Base-by-base conservation (phyloP, 2,888 invertebrate genomes). In the Tortricodes alternella region DNA sequence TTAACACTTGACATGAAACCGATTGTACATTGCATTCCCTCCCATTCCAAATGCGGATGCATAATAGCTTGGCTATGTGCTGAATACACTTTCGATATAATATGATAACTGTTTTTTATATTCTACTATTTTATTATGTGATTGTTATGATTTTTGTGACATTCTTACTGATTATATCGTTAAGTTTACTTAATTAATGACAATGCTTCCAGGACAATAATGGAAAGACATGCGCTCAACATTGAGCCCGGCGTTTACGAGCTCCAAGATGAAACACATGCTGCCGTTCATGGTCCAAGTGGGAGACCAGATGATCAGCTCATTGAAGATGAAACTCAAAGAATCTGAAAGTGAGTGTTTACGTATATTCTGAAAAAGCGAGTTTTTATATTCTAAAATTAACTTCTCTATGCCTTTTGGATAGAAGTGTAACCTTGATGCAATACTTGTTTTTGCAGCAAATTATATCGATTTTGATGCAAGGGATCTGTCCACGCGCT, bases 201-300 rank as follows among this genome's bases (percentile, higher is more conserved):
- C n/a, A 24, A 1, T 18, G 18, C 2, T 53, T 62, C 19, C 41
- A 83, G 84, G 80, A 21, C 71, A 82, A 51, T 78, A 78, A 65
- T 82, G 83, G 83, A 79, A 78, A 37, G 81, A 79, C 27, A 84
- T 85, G 83, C 70, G 83, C 0, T 75, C 83, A 1, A 80, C 79
- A 0, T 51, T 84, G 27, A 90, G 86, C 60, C 91, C 91, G 0
- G 82, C 85, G 0, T 91, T 91, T 60, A 91, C 91, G 2, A 82
- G 89, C 24, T 85, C 87, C 23, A 91, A 91, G 68, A 91, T 92
- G 62, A 78, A 84, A 3, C 58, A 67, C 19, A 83, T 84, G 82
- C 67, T 83, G 1, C 81, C 82, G 0, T 78, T 82, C 53, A 90
- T 91, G 80, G 67, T 74, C 15, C 82, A 83, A 27, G 80, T 77